Conservation (phyloP, 2,113 vertebrate genomes). For the Phalacrocorax pelagicus region DNA sequence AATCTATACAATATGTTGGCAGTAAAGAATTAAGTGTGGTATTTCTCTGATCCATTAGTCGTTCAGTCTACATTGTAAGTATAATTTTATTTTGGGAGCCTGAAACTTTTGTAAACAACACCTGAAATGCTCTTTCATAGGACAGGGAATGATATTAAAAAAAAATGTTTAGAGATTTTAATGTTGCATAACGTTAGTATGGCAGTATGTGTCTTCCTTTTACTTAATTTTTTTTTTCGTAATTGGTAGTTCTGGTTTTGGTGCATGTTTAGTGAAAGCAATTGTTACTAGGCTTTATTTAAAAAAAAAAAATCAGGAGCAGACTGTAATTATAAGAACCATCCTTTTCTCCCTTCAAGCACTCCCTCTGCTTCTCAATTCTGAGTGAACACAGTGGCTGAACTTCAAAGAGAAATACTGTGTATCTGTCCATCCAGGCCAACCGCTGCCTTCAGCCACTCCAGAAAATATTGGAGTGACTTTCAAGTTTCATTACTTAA, state of each 20-base stretch:
- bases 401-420: neutral
- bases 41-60: neutral
- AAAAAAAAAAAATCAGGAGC: neutral
- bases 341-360: neutral
- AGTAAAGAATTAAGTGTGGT: neutral
- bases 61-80: neutral
- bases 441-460: neutral
- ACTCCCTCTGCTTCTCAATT: neutral
- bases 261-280: neutral
- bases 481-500: neutral
- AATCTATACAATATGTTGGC: neutral
- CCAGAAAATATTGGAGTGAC: neutral
- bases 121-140: neutral
- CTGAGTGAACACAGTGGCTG: neutral
- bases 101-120: neutral
- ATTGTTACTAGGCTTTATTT: neutral
- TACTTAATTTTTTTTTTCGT: neutral
- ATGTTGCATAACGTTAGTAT: neutral
- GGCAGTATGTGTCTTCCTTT: neutral
- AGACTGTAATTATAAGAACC: neutral
- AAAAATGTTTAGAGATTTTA: neutral
- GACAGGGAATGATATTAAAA: neutral
- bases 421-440: neutral
- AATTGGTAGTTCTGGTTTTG: neutral
- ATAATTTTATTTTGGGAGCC: neutral